phyloP scores from a whole-genome alignment of 2,113 vertebrate genomes.

The Tyto alba region DNA sequence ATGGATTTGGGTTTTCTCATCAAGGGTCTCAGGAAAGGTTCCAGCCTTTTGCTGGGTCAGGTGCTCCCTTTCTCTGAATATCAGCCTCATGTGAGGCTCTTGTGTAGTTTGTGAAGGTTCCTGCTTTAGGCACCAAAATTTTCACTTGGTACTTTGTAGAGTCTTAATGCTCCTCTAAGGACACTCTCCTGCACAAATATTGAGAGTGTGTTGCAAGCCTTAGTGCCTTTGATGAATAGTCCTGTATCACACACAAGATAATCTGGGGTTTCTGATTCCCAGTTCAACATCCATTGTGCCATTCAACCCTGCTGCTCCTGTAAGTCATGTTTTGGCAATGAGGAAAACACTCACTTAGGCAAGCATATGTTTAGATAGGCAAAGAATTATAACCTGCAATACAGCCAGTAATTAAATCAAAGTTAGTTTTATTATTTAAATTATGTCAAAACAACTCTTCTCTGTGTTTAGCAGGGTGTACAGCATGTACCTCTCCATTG shows the following conservation, averaged over 20 bases:
- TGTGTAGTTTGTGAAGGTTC: background rate
- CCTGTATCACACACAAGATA: background rate
- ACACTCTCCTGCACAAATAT: background rate
- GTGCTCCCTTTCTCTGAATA: background rate
- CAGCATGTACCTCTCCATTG: background rate
- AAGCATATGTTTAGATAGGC: background rate
- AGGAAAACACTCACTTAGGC: background rate
- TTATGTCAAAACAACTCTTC: background rate
- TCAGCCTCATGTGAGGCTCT: background rate
- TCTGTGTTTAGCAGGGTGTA: constrained; percentile 1
- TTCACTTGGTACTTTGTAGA: background rate
- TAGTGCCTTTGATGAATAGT: background rate
- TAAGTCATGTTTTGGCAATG: background rate
- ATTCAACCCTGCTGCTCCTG: background rate
- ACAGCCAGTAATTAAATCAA: background rate
- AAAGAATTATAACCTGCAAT: background rate
- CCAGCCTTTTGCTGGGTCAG: background rate
- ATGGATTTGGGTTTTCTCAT: background rate
- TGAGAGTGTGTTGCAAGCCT: background rate
- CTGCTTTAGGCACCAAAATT: background rate
- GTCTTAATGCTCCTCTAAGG: background rate
- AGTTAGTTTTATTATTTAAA: background rate
- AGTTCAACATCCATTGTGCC: background rate
- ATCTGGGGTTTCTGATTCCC: background rate
- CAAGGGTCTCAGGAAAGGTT: background rate